phyloP scores from a whole-genome alignment of 92 coral and sea anemone genomes.

The Virgularia gustaviana region DNA sequence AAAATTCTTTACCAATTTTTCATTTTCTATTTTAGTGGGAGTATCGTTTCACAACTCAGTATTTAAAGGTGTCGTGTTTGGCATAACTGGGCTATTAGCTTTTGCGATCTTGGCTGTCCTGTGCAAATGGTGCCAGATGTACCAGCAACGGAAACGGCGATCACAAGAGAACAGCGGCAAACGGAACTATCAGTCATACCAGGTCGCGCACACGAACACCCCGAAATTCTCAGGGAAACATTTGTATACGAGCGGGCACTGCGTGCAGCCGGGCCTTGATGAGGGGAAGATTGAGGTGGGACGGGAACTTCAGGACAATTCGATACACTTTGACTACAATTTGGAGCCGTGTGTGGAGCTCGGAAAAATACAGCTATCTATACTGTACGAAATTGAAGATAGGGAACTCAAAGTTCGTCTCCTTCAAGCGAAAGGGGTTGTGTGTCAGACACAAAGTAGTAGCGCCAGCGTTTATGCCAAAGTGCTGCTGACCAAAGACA shows the following conservation, averaged over 20 bases:
- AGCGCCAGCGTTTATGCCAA: constrained; percentile 51
- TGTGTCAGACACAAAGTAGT: constrained; percentile 27
- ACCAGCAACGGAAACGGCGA: constrained; percentile 71
- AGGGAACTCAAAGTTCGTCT: constrained; percentile 66
- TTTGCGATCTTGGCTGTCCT: constrained; percentile 75
- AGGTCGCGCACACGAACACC: constrained; percentile 43
- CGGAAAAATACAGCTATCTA: constrained; percentile 75
- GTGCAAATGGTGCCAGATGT: constrained; percentile 94
- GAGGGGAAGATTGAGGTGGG: constrained; percentile 57
- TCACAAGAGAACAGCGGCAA: constrained; percentile 40
- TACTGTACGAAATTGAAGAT: constrained; percentile 70
- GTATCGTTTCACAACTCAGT: not conserved
- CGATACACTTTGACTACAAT: constrained; percentile 44
- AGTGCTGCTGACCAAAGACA: constrained; percentile 61
- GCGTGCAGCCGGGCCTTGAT: constrained; percentile 67
- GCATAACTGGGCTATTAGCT: constrained; percentile 73
- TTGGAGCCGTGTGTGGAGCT: constrained; percentile 83
- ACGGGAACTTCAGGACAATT: constrained; percentile 50
- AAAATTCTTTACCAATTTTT: too few relatives aligned
- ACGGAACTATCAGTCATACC: constrained; percentile 65
- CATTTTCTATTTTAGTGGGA: constrained; percentile 14
- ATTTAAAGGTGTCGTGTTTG: constrained; percentile 66
- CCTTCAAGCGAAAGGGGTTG: constrained; percentile 70
- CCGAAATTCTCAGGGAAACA: constrained; percentile 65
- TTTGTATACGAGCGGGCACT: constrained; percentile 68